Evolutionary conservation across 2,797 vertebrate species (phyloP).

Genomic region (Artibeus lituratus): DNA sequence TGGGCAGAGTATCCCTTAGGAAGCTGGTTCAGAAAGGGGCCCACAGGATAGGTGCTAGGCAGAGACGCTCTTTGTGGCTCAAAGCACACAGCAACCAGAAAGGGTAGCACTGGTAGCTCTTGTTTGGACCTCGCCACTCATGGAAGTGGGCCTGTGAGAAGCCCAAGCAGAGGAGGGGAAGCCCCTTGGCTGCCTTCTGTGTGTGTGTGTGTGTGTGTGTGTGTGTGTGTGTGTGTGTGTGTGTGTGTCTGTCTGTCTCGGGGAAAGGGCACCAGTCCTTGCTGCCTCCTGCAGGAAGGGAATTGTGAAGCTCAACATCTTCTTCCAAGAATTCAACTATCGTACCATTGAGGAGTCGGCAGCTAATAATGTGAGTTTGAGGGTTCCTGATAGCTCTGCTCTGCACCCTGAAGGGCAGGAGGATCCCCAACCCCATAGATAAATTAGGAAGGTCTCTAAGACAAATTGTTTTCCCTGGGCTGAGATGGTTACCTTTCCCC

Average conservation of each 20-base stretch:
- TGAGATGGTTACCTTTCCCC: not conserved
- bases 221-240: too few relatives aligned
- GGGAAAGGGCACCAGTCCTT: not conserved
- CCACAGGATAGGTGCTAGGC: not conserved
- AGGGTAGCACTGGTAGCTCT: not conserved
- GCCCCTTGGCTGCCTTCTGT: not conserved
- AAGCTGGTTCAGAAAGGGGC: not conserved
- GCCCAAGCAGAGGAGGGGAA: not conserved
- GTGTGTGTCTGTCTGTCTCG: accelerated
- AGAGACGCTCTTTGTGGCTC: not conserved
- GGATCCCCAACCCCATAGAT: not conserved
- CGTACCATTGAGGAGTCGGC: constrained; percentile 83
- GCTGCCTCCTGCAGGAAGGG: constrained; percentile 74
- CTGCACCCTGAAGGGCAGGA: not conserved
- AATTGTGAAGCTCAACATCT: constrained; percentile 86
- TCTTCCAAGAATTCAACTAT: constrained; percentile 89
- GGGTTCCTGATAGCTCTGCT: not conserved
- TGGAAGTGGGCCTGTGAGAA: not conserved
- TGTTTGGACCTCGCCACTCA: not conserved
- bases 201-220: not conserved
- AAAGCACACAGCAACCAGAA: not conserved
- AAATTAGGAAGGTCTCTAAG: not conserved
- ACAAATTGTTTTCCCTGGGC: not conserved
- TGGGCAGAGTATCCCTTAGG: not conserved
- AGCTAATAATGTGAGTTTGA: constrained; percentile 80